Base-by-base conservation (phyloP, 2,888 invertebrate species). In the Drosophila trichaetosa region DNA sequence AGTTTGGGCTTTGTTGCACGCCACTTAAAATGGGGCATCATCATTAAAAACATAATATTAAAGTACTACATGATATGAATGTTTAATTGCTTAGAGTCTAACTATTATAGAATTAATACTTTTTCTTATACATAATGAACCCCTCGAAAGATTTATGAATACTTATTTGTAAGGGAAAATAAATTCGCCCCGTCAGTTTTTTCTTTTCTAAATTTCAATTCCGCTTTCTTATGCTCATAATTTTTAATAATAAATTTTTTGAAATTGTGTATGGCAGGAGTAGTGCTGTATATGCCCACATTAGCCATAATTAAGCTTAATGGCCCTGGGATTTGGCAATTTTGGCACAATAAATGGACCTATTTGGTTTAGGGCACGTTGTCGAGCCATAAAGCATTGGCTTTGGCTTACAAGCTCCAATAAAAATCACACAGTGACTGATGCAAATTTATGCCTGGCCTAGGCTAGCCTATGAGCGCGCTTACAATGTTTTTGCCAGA, bases 271-370 rank as follows among this genome's bases (percentile, higher is more conserved):
- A 51, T 29, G 29, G 36, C 60, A 36, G 31, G 40, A 36, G 40
- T 56, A 49, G 54, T 62, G 33, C n/a, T 54, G 40, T n/a, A 34
- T 52, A 34, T 42, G 24, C 10, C 27, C 49, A 82, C 69, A 83
- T 76, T 74, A 79, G 70, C 68, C 65, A 83, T 90, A 90, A 90
- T 90, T 90, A 87, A 76, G 82, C 76, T 91, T 90, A 89, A 90
- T 90, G 85, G 80, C 77, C 80, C 79, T 85, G 79, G 85, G 83
- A 82, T 87, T 86, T 74, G 79, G 84, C 79, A 87, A 89, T 91
- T 91, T 82, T 58, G 61, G 61, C 73, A 65, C 76, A 87, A 84
- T 89, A 83, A 86, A 90, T 89, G 76, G 75, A 79, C 65, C 62
- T 69, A 73, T 63, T 69, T 74, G 70, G 58, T 40, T 46, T 29